phyloP scores from a whole-genome alignment of 2,113 vertebrate genomes.

The Myiozetetes cayanensis region DNA sequence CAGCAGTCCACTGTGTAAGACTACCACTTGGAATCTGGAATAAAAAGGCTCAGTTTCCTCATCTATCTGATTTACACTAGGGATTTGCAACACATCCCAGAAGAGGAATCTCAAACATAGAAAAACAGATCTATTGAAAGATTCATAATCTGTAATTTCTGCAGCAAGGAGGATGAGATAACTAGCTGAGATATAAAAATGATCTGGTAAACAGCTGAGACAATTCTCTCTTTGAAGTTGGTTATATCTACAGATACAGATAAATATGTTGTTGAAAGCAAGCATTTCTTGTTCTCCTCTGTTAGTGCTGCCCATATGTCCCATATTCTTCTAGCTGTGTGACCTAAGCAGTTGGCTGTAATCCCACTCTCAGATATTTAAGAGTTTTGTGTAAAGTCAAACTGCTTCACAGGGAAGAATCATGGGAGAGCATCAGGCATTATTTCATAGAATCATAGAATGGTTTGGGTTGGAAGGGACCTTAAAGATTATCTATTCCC shows the following conservation, averaged over 20 bases:
- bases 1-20: not conserved
- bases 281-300: not conserved
- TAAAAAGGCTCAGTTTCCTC: not conserved
- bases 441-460: not conserved
- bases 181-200: not conserved
- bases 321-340: not conserved
- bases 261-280: not conserved
- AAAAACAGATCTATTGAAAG: not conserved
- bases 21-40: not conserved
- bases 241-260: not conserved
- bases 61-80: not conserved
- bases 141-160: not conserved
- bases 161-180: not conserved
- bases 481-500: not conserved
- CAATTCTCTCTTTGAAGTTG: not conserved
- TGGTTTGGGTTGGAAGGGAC: not conserved
- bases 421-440: not conserved
- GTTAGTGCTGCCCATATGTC: not conserved
- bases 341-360: not conserved
- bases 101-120: not conserved
- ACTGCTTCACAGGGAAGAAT: not conserved
- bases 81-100: not conserved
- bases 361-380: not conserved
- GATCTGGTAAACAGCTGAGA: not conserved
- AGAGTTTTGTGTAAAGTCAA: not conserved